Percentiles rank a stretch among this genome's conserved stretches.
Conservation (phyloP, 2,888 invertebrate genomes). For the Ormia ochracea region DNA sequence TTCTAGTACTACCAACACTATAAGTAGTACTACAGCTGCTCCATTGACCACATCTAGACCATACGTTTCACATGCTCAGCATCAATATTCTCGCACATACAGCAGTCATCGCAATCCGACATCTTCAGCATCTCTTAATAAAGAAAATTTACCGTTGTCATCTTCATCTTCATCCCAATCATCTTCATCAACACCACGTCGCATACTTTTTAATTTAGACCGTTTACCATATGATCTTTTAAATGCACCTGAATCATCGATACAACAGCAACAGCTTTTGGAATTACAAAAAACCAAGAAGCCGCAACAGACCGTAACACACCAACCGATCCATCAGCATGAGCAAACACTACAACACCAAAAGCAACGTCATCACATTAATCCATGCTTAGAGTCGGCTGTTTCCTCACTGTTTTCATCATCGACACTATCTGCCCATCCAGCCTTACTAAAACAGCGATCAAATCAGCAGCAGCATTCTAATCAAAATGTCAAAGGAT, state of each 20-base stretch:
- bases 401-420: constrained; percentile 60
- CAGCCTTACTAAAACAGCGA: constrained; percentile 53
- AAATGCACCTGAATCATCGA: constrained; percentile 72
- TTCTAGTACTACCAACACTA: constrained; percentile 28
- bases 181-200: constrained; percentile 67
- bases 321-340: constrained; percentile 41
- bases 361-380: constrained; percentile 65
- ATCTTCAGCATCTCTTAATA: constrained; percentile 54
- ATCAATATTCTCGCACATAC: constrained; percentile 52
- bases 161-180: constrained; percentile 63
- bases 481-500: constrained; percentile 77
- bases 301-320: constrained; percentile 59
- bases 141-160: constrained; percentile 54
- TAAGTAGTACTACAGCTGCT: constrained; percentile 36
- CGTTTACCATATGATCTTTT: constrained; percentile 76
- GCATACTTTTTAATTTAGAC: constrained; percentile 76
- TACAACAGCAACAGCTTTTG: constrained; percentile 68
- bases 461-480: constrained; percentile 73
- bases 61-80: constrained; percentile 56
- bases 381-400: constrained; percentile 60
- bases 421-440: constrained; percentile 58
- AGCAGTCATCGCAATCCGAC: constrained; percentile 64
- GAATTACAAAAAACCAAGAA: constrained; percentile 62
- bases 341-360: constrained; percentile 60
- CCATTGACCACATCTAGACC: constrained; percentile 45